These are phyloP conservation scores for Hirudinaria manillensis DNA, from an alignment of 2,888 invertebrate species.

Conservation along the genomic window DNA sequence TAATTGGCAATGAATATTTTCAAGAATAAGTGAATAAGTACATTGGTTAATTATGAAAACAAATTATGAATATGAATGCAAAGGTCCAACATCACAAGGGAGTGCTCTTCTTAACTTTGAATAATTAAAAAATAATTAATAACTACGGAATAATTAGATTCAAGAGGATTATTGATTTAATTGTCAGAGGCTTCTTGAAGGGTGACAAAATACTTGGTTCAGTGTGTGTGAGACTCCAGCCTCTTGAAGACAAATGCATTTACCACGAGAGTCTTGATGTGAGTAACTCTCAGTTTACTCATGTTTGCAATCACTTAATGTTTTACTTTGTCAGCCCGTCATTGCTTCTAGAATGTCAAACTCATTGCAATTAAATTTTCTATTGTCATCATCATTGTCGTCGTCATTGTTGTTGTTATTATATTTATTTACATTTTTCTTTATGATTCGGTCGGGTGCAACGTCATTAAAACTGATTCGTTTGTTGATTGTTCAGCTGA, in stretches of 20 bases:
- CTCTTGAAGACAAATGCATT: conserved; percentile 79
- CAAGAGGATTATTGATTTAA: too few species aligned
- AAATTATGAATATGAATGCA: too few species aligned
- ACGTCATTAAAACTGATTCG: too few species aligned
- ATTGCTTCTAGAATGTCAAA: background rate
- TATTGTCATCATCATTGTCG: background rate
- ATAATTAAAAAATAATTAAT: too few species aligned
- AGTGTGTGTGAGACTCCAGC: conserved; percentile 74
- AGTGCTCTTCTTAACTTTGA: too few species aligned
- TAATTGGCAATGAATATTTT: background rate
- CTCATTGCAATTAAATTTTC: background rate
- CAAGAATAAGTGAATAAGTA: too few species aligned
- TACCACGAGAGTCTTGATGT: conserved; percentile 88
- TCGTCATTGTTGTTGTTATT: background rate
- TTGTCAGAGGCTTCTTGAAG: conserved; percentile 71
- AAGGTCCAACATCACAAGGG: too few species aligned
- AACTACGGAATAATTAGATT: too few species aligned
- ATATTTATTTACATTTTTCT: too few species aligned
- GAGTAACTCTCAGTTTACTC: conserved; percentile 55
- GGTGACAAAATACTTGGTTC: conserved; percentile 79
- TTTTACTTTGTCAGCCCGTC: background rate
- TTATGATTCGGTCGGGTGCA: too few species aligned
- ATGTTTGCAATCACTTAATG: background rate
- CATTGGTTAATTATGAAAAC: too few species aligned
- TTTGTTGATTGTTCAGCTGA: conserved; percentile 70